Conservation (phyloP, 2,113 vertebrate genomes). For the Takifugu bimaculatus region DNA sequence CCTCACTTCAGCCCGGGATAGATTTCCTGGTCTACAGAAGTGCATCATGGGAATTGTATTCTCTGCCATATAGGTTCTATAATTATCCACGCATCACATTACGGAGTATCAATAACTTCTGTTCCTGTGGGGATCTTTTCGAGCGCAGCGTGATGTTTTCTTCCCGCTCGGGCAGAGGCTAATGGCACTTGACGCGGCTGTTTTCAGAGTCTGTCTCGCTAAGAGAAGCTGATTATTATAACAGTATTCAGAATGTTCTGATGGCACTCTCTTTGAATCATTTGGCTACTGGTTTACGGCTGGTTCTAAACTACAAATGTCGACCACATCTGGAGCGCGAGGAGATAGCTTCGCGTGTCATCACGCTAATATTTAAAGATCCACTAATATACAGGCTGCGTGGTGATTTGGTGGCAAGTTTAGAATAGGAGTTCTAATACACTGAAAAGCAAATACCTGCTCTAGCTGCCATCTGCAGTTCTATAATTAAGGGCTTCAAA, state of each 20-base stretch:
- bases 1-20: slow-evolving; percentile 5
- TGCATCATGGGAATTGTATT: slow-evolving; percentile 47
- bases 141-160: slow-evolving; percentile 15
- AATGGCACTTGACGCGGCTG: slow-evolving; percentile 53
- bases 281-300: slow-evolving; percentile 49
- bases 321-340: slow-evolving; percentile 1
- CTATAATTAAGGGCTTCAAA: no score
- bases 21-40: slow-evolving; percentile 12
- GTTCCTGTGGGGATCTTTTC: slow-evolving; percentile 26
- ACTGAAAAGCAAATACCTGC: no score
- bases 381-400: neutral
- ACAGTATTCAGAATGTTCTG: slow-evolving; percentile 8
- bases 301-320: slow-evolving; percentile 20
- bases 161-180: slow-evolving; percentile 33
- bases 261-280: slow-evolving; percentile 37
- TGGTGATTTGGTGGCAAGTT: neutral
- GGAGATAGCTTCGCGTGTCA: no score
- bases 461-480: neutral
- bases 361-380: neutral
- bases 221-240: slow-evolving; percentile 32
- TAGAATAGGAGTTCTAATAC: neutral
- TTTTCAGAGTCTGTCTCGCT: slow-evolving; percentile 30
- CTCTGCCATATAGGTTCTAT: slow-evolving; percentile 41
- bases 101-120: slow-evolving; percentile 33
- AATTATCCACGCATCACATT: slow-evolving; percentile 55